Evolutionary conservation across 2,113 vertebrate genomes (phyloP), one percentile per base, ranked within the genome.

Genomic region (Onychorhynchus coronatus): DNA sequence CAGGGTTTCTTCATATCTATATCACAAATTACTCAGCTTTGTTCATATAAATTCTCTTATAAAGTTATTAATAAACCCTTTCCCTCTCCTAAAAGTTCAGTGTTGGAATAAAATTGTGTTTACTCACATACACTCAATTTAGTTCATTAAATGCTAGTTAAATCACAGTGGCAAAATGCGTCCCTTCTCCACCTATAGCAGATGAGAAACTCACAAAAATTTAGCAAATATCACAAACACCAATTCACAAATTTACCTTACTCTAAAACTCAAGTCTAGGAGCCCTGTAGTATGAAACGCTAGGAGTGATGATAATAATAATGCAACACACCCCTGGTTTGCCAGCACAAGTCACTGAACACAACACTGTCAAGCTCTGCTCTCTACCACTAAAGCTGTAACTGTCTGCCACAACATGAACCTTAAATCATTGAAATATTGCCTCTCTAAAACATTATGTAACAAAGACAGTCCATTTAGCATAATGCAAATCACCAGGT

Each of bases 381-480:
- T 41, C 56, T 67, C 78, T 37, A 19, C 37, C 74, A 4, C 20
- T n/a, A 74, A 27, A 12, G 35, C 49, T 0, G 0, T 6, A 47
- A 81, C 22, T 28, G 20, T 28, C 52, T 56, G 31, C 49, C 39
- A 3, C 0, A 2, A 67, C 42, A 39, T 0, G 10, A 39, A 47
- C 30, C 20, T 63, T 6, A 33, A n/a, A 27, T 25, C 14, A 61
- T 0, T 16, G 35, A 20, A 50, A 61, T 50, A 50, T 0, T 42
- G 28, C 15, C 55, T 49, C 39, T 37, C 42, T 59, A 46, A 65
- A 77, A 44, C n/a, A 25, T 15, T 33, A 15, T 10, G 3, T 14
- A 65, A 59, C 33, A 55, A 9, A 67, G 18, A n/a, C 4, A 81
- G 9, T 5, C 13, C 33, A 23, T n/a, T 33, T 33, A 42, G 42